These are phyloP conservation scores for Hyles vespertilio DNA, from an alignment of 1,140 invertebrate genomes.

Conservation along the genomic window DNA sequence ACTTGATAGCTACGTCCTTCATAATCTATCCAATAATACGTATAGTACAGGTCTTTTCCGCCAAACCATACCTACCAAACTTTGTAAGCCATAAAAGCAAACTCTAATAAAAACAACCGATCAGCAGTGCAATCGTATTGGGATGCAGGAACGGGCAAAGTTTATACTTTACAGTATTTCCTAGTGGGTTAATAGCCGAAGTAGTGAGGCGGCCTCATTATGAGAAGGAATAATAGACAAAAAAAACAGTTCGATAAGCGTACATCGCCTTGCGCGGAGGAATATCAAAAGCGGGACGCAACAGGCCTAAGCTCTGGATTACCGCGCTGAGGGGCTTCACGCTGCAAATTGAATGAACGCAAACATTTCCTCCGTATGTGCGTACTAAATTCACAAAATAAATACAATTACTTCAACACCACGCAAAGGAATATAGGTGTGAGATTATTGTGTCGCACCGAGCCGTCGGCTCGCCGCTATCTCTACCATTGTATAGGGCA, in stretches of 20 bases:
- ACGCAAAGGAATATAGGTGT: conserved; percentile 5
- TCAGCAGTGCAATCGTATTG: not conserved
- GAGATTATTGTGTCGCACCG: not conserved
- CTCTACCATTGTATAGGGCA: no score
- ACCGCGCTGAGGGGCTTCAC: conserved; percentile 63
- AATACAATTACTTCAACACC: conserved; percentile 26
- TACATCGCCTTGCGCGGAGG: conserved; percentile 12
- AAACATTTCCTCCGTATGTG: conserved; percentile 37
- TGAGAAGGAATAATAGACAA: conserved; percentile 5
- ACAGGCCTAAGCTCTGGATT: conserved; percentile 65
- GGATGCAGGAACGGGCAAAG: not conserved
- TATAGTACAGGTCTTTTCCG: no score
- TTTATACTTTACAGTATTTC: not conserved
- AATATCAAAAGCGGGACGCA: conserved; percentile 56
- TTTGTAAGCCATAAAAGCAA: no score
- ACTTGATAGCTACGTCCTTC: no score
- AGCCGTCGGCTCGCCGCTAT: not conserved
- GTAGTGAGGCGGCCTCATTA: not conserved
- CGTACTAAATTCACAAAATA: conserved; percentile 32
- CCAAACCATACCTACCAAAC: no score
- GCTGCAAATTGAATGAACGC: conserved; percentile 67
- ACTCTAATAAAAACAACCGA: no score
- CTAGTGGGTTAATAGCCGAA: conserved; percentile 1
- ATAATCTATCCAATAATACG: no score
- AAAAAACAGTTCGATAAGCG: conserved; percentile 18